Evolutionary conservation across 1,140 invertebrate species (phyloP).

Genomic region (Cryptotermes secundus): DNA sequence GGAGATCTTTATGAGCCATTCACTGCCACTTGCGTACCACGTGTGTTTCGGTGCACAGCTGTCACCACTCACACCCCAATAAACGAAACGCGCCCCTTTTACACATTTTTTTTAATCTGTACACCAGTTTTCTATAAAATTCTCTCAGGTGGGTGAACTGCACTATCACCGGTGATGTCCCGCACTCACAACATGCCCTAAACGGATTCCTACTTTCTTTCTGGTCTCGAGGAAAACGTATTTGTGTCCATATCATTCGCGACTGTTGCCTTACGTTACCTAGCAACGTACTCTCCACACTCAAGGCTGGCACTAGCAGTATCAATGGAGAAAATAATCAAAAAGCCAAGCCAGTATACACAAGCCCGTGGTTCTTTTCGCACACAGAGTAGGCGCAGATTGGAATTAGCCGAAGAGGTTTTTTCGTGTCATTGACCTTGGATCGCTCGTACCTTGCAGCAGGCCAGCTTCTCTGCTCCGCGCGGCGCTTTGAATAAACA

Average conservation of each 20-base stretch:
- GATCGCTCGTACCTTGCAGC: neutral
- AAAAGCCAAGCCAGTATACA: neutral
- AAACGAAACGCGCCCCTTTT: too few species aligned
- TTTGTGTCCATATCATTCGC: too few species aligned
- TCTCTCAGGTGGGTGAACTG: too few species aligned
- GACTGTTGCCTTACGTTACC: neutral
- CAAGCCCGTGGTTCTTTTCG: neutral
- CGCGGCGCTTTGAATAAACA: neutral
- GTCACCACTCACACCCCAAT: too few species aligned
- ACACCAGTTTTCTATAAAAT: too few species aligned
- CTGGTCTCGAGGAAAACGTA: too few species aligned
- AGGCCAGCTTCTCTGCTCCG: neutral
- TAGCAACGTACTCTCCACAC: neutral
- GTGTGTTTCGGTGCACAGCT: too few species aligned
- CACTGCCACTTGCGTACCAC: neutral
- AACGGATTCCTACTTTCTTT: too few species aligned
- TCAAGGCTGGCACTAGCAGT: neutral
- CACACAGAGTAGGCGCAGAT: slow-evolving; percentile 4
- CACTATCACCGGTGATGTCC: too few species aligned
- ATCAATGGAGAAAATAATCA: neutral
- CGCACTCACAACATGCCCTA: too few species aligned
- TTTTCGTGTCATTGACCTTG: slow-evolving; percentile 11
- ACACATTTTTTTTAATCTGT: too few species aligned
- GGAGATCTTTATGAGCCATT: neutral
- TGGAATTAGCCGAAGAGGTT: slow-evolving; percentile 11